Base-by-base conservation (phyloP, 2,113 vertebrate species). In the Erythrolamprus reginae region DNA sequence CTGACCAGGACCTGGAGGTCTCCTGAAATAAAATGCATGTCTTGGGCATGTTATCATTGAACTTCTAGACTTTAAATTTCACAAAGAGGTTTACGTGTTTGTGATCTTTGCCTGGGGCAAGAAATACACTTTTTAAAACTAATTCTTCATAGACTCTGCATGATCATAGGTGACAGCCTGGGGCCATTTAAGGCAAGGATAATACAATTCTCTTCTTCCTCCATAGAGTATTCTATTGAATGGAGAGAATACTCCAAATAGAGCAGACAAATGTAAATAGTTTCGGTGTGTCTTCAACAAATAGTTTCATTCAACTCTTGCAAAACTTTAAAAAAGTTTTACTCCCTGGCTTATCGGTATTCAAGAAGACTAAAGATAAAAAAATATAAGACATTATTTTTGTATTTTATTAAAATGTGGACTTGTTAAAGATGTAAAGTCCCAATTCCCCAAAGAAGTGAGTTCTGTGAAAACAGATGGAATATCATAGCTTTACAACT, bases 1-100 rank as follows among this genome's bases (percentile, higher is more conserved):
- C 87, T 7, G 42, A 93, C 10, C 55, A 17, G 51, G 83, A 21
- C 15, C n/a, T 90, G 86, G 87, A 42, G 45, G 84, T 70, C 89
- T 93, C 85, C 89, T 88, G 91, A 94, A 95, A 95, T 93, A 19
- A 92, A 92, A 93, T 26, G 10, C 33, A 5, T 0, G 8, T 52
- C 89, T 52, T 88, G 89, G 58, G 2, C 55, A 86, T 65, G 55
- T 50, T 50, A 61, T 42, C 33, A 91, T 89, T 84, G 89, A 91
- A 93, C 1, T 15, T 84, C 10, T 84, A 48, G 38, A 24, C 89
- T 88, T 84, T 86, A 61, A 9, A 53, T 88, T 93, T 70, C 88
- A 86, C 85, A 84, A 50, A 42, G 92, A 93, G 70, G 5, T 85
- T 61, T 19, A 0, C 2, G 28, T 15, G 7, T 10, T 24, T 19